phyloP scores from a whole-genome alignment of 2,888 invertebrate species.

The Creontiades dilutus region DNA sequence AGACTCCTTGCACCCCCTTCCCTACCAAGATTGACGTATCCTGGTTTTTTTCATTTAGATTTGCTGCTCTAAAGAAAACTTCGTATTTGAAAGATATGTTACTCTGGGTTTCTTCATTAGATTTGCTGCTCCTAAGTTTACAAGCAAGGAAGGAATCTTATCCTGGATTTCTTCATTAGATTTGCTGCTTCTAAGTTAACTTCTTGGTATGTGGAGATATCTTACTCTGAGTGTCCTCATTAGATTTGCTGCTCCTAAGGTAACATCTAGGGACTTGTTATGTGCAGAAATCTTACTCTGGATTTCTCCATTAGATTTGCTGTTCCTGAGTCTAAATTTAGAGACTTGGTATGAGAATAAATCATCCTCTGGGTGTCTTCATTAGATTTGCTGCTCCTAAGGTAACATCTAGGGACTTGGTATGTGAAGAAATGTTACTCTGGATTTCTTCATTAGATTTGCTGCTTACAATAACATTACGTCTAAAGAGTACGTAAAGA shows the following conservation, averaged over 20 bases:
- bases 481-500: neutral
- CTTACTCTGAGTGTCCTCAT: slow-evolving; percentile 47
- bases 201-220: too few relatives aligned
- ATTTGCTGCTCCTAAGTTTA: slow-evolving; percentile 41
- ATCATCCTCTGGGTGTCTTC: slow-evolving; percentile 50
- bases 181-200: slow-evolving; percentile 28
- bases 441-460: slow-evolving; percentile 45
- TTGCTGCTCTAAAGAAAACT: neutral
- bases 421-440: neutral
- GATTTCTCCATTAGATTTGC: slow-evolving; percentile 29
- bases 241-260: slow-evolving; percentile 34
- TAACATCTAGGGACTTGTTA: too few relatives aligned
- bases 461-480: too few relatives aligned
- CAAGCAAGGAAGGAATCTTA: neutral
- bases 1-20: too few relatives aligned
- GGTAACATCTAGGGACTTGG: too few relatives aligned
- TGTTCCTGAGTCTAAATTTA: too few relatives aligned
- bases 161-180: slow-evolving; percentile 41
- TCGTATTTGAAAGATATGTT: neutral
- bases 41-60: slow-evolving; percentile 38
- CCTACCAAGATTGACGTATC: too few relatives aligned
- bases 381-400: slow-evolving; percentile 17
- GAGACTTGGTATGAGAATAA: too few relatives aligned
- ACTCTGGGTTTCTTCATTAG: slow-evolving; percentile 42
- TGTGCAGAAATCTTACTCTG: slow-evolving; percentile 24